phyloP scores from a whole-genome alignment of 1,140 invertebrate genomes.

The Thaumatotibia leucotreta region DNA sequence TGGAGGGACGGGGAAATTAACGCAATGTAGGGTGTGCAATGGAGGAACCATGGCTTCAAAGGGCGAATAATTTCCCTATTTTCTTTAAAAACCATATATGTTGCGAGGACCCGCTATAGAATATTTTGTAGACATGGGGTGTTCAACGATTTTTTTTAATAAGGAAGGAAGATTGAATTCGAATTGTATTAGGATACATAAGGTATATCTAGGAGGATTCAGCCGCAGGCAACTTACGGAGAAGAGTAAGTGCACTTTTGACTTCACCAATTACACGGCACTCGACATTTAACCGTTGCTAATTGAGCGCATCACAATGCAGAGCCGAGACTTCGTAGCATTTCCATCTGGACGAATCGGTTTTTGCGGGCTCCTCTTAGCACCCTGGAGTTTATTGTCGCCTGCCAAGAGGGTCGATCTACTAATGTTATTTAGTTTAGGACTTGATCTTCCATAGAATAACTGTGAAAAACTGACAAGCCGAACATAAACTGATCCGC shows the following conservation, averaged over 20 bases:
- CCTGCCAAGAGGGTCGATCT: too few species aligned
- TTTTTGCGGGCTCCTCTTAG: background rate
- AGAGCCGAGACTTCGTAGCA: slow-evolving; percentile 30
- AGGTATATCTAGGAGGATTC: too few species aligned
- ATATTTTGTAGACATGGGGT: background rate
- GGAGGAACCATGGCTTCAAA: slow-evolving; percentile 58
- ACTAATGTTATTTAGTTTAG: too few species aligned
- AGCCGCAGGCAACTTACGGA: background rate
- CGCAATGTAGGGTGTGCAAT: slow-evolving; percentile 57
- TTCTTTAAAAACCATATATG: slow-evolving; percentile 47
- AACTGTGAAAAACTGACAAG: too few species aligned
- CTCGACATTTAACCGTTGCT: slow-evolving; percentile 30
- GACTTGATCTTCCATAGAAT: too few species aligned
- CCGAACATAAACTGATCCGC: too few species aligned
- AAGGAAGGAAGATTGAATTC: slow-evolving; percentile 3
- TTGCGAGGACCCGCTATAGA: background rate
- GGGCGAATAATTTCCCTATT: slow-evolving; percentile 57
- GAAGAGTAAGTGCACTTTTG: slow-evolving; percentile 1
- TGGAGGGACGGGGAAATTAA: slow-evolving; percentile 59
- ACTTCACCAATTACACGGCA: slow-evolving; percentile 13
- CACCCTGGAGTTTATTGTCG: background rate
- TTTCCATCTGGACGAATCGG: slow-evolving; percentile 29
- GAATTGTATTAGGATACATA: background rate
- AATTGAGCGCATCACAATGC: slow-evolving; percentile 48
- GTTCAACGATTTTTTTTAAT: background rate